Conservation (phyloP, 2,888 invertebrate genomes). For the Trichopria drosophilae region DNA sequence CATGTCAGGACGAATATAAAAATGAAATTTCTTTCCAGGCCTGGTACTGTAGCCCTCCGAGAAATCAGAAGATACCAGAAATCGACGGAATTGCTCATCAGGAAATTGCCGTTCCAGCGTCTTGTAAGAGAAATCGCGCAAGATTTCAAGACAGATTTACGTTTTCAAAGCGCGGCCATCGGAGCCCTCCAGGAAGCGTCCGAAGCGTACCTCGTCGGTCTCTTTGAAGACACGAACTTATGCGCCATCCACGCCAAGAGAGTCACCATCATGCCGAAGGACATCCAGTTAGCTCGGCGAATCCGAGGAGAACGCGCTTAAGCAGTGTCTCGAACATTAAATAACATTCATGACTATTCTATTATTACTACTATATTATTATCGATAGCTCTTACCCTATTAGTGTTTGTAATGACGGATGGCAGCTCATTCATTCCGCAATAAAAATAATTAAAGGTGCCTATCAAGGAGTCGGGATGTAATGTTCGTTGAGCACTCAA, state of each 20-base stretch:
- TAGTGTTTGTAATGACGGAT: slow-evolving; percentile 47
- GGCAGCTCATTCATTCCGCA: slow-evolving; percentile 50
- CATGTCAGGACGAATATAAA: slow-evolving; percentile 7
- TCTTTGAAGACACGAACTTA: slow-evolving; percentile 97
- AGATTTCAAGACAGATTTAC: slow-evolving; percentile 94
- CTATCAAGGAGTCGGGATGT: too few relatives aligned
- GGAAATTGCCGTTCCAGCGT: slow-evolving; percentile 93
- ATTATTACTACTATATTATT: slow-evolving; percentile 13
- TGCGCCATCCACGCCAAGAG: slow-evolving; percentile 93
- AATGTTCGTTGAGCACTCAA: too few relatives aligned
- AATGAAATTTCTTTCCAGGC: slow-evolving; percentile 59
- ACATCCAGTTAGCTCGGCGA: slow-evolving; percentile 93
- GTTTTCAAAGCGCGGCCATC: slow-evolving; percentile 94
- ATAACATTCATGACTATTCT: slow-evolving; percentile 46
- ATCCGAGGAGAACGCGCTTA: slow-evolving; percentile 95
- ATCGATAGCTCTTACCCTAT: slow-evolving; percentile 37
- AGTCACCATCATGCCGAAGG: slow-evolving; percentile 97
- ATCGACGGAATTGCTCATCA: slow-evolving; percentile 91
- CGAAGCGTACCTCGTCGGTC: slow-evolving; percentile 82
- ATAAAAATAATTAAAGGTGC: too few relatives aligned
- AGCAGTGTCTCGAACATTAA: slow-evolving; percentile 53
- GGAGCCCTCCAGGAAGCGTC: slow-evolving; percentile 90
- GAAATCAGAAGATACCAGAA: slow-evolving; percentile 97
- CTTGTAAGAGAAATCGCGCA: slow-evolving; percentile 96
- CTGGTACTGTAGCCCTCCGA: slow-evolving; percentile 94